Percentiles rank a stretch among this genome's conserved stretches.
Conservation (phyloP, 2,113 vertebrate species). For the Daphoenositta chrysoptera region DNA sequence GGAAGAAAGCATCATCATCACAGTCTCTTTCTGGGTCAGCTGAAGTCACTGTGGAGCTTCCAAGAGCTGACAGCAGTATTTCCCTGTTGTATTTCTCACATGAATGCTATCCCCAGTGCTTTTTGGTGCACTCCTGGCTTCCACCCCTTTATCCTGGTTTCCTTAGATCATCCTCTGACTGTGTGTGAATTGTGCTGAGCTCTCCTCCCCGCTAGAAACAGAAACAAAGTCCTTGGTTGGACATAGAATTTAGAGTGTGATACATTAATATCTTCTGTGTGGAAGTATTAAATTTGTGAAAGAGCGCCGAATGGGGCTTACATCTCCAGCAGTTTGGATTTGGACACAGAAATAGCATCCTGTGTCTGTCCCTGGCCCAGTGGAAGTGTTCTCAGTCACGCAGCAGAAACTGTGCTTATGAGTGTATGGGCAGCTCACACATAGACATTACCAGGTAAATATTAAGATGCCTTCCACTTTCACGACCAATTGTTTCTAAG, state of each 20-base stretch:
- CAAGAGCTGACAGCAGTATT: background rate
- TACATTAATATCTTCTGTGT: background rate
- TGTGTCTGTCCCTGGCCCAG: background rate
- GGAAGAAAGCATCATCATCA: background rate
- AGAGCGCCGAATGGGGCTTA: accelerated
- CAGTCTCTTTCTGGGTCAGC: background rate
- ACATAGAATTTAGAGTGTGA: background rate
- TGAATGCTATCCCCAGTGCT: background rate
- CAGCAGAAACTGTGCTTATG: background rate
- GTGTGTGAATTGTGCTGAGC: background rate
- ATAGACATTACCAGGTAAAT: background rate
- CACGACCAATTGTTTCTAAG: background rate
- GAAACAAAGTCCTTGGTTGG: background rate
- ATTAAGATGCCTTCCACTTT: background rate
- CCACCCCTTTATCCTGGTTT: background rate
- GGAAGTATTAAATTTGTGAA: background rate
- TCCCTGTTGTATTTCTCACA: background rate
- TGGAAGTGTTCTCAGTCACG: background rate
- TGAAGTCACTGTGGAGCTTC: background rate
- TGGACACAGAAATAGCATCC: background rate
- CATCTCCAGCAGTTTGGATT: background rate
- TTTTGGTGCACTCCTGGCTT: background rate
- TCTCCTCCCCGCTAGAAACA: background rate
- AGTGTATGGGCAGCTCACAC: background rate
- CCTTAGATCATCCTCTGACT: background rate